phyloP scores from a whole-genome alignment of 2,797 vertebrate genomes.

The Chrysocyon brachyurus region DNA sequence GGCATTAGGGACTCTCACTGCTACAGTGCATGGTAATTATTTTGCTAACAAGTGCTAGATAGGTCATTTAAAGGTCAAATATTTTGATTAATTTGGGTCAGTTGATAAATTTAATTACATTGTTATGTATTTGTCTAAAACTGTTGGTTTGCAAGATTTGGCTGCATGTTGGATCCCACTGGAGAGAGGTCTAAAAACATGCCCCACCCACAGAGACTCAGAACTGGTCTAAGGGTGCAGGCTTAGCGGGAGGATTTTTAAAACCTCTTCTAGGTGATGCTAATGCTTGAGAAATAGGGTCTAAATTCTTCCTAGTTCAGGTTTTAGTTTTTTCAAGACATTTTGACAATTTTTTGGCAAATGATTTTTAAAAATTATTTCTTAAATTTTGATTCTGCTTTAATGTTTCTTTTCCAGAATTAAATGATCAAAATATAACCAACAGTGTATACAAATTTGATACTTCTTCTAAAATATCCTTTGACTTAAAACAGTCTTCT shows the following conservation, averaged over 20 bases:
- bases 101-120: neutral
- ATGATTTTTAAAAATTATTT: conserved; percentile 5
- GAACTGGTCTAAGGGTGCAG: neutral
- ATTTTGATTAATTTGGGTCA: conserved; percentile 40
- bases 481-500: conserved; percentile 15
- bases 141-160: neutral
- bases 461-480: conserved; percentile 11
- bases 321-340: conserved; percentile 26
- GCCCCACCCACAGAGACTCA: neutral
- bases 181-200: neutral
- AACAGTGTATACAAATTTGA: neutral
- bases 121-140: conserved; percentile 39
- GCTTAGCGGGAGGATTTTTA: neutral
- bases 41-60: neutral
- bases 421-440: conserved; percentile 7
- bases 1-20: neutral
- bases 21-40: neutral
- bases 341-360: neutral
- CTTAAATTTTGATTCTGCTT: conserved; percentile 43
- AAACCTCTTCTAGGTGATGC: neutral
- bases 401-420: conserved; percentile 23
- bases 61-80: conserved; percentile 32
- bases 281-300: neutral
- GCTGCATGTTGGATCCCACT: neutral
- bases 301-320: neutral